These are phyloP conservation scores for Gulo gulo DNA, from an alignment of 2,113 vertebrate genomes.

Conservation along the genomic window DNA sequence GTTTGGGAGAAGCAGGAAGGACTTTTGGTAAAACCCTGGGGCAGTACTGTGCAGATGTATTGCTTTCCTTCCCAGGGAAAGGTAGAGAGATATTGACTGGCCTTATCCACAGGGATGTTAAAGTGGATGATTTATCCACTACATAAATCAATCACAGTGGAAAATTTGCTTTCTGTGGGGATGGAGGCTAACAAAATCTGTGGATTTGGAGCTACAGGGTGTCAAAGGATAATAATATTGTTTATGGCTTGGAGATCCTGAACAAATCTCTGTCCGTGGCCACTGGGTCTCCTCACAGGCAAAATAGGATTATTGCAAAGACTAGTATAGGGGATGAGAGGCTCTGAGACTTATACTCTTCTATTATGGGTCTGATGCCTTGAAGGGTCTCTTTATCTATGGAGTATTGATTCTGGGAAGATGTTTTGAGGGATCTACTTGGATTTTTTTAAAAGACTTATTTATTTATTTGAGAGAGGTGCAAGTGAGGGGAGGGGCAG, in stretches of 20 bases:
- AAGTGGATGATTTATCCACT: background rate
- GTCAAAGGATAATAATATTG: background rate
- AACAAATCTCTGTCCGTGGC: background rate
- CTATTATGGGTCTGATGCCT: background rate
- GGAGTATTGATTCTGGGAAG: background rate
- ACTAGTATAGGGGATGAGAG: background rate
- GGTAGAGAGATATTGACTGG: background rate
- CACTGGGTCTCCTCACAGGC: background rate
- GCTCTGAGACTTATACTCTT: background rate
- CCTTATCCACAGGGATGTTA: background rate
- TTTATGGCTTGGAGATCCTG: background rate
- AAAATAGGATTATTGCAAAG: background rate
- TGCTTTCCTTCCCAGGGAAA: background rate
- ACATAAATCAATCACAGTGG: background rate
- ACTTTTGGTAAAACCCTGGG: background rate
- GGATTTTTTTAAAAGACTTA: background rate
- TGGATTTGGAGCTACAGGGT: background rate
- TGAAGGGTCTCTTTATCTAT: background rate
- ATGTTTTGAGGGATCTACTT: background rate
- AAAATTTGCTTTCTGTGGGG: background rate
- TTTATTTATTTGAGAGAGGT: background rate
- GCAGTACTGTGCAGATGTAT: background rate
- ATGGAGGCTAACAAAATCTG: background rate
- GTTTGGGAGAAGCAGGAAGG: background rate
- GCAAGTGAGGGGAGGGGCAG: background rate